These are phyloP conservation scores for Nomia melanderi DNA, from an alignment of 1,140 invertebrate genomes.

Conservation along the genomic window DNA sequence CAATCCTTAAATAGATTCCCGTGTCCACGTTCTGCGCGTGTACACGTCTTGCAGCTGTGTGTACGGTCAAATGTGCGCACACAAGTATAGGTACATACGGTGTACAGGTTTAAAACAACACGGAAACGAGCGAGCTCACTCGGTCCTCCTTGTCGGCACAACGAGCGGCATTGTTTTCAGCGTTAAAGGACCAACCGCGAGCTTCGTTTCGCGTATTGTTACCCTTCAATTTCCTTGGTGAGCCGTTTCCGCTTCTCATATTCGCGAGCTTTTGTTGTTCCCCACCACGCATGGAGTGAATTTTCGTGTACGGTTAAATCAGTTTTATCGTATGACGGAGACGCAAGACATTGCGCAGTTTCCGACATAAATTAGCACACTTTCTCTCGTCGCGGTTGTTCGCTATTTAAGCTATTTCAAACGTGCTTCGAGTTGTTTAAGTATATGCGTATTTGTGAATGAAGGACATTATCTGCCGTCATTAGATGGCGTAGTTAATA, in stretches of 20 bases:
- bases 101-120: not conserved
- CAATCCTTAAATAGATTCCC: not conserved
- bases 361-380: no score
- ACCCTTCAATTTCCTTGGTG: not conserved
- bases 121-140: not conserved
- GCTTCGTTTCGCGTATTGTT: slow-evolving; percentile 6
- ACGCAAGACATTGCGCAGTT: not conserved
- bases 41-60: not conserved
- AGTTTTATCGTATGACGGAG: not conserved
- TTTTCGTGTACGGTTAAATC: not conserved
- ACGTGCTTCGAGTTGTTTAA: no score
- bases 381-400: no score
- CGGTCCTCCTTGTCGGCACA: not conserved
- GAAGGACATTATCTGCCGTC: no score
- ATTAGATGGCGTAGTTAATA: no score
- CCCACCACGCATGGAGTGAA: not conserved
- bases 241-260: not conserved
- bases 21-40: not conserved
- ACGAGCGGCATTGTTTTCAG: not conserved
- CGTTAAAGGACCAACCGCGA: not conserved
- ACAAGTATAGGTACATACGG: not conserved
- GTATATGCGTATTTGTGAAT: no score
- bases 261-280: not conserved
- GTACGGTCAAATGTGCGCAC: not conserved
- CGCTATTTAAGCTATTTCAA: no score